phyloP scores from a whole-genome alignment of 2,113 vertebrate species.

The Oenanthe melanoleuca region DNA sequence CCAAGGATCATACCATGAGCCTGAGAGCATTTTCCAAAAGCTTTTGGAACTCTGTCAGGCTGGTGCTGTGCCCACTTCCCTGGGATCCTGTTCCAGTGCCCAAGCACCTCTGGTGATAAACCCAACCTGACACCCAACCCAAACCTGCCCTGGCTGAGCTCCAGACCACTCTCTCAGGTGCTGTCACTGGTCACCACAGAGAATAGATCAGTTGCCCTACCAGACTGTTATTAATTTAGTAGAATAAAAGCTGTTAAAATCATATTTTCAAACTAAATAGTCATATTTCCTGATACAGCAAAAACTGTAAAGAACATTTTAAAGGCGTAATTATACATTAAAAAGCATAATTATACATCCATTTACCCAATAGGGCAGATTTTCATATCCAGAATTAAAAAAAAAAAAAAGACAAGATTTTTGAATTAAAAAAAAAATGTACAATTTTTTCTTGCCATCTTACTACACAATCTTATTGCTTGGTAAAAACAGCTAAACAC shows the following conservation, averaged over 20 bases:
- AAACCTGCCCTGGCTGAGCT: not conserved
- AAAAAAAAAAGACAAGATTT: not conserved
- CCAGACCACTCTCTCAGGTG: fast-evolving
- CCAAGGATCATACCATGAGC: not conserved
- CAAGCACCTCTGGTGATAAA: fast-evolving
- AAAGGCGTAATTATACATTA: not conserved
- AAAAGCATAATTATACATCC: not conserved
- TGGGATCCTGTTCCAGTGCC: not conserved
- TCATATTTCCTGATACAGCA: not conserved
- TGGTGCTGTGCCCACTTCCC: not conserved
- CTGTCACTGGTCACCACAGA: not conserved
- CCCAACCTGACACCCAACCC: not conserved
- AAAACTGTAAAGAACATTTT: not conserved
- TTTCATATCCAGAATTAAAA: conserved; percentile 14
- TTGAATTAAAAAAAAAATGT: conserved; percentile 1
- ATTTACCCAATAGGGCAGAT: not conserved
- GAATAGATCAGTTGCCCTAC: not conserved
- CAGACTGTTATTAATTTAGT: not conserved
- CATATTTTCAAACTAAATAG: conserved; percentile 11
- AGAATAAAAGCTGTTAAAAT: conserved; percentile 50
- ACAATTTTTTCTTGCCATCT: not conserved
- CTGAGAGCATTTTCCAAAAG: not conserved
- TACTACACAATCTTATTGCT: conserved; percentile 1
- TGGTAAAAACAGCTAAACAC: conserved; percentile 33
- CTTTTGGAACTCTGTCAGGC: not conserved